Conservation (phyloP, 2,797 vertebrate genomes). For the Acanthis flammea region DNA sequence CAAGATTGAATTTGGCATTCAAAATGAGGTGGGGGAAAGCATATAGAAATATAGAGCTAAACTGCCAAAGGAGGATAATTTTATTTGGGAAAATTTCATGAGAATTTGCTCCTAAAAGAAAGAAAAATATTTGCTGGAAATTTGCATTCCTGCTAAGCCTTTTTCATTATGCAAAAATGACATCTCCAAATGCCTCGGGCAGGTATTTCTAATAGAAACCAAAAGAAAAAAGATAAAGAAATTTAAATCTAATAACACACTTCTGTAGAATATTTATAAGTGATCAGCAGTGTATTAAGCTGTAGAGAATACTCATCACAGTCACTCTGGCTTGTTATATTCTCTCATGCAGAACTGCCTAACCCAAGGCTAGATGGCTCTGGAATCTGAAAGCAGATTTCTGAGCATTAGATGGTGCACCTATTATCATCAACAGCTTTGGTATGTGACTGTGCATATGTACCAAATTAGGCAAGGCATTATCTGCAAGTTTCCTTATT, state of each 20-base stretch:
- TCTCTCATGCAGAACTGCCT: background rate
- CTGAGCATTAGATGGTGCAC: constrained; percentile 11
- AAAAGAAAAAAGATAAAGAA: constrained; percentile 51
- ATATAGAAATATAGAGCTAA: background rate
- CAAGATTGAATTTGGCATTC: background rate
- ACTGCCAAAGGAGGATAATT: background rate
- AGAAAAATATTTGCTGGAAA: constrained; percentile 34
- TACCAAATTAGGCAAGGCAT: background rate
- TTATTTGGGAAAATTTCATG: background rate
- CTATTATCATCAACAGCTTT: constrained; percentile 16
- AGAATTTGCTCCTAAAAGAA: constrained; percentile 18
- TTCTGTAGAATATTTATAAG: constrained; percentile 49
- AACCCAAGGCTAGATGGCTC: constrained; percentile 34
- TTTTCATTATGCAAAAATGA: constrained; percentile 51
- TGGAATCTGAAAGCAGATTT: constrained; percentile 43
- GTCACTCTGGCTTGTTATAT: background rate
- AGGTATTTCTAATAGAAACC: constrained; percentile 23
- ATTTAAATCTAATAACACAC: constrained; percentile 58
- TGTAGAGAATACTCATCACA: constrained; percentile 48
- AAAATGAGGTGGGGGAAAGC: background rate
- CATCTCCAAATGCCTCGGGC: background rate
- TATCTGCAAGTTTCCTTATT: background rate
- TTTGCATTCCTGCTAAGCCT: background rate
- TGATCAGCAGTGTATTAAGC: constrained; percentile 33
- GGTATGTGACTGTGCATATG: background rate